Percentiles rank a stretch among this genome's conserved stretches.
phyloP scores from a whole-genome alignment of 2,797 vertebrate species.

The Sebastes itinus region DNA sequence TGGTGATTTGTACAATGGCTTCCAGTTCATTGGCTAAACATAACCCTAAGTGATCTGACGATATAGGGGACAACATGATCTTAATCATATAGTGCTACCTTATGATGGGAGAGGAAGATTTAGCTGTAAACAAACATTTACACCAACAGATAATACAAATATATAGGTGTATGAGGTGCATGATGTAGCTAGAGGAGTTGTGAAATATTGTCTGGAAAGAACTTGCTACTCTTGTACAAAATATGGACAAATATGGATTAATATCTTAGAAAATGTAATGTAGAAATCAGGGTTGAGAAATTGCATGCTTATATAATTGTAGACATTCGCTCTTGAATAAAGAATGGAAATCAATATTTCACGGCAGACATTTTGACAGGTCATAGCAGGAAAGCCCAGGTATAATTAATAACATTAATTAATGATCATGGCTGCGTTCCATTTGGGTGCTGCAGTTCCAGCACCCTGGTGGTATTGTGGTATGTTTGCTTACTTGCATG shows the following conservation, averaged over 20 bases:
- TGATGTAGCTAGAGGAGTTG: neutral
- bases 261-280: neutral
- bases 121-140: neutral
- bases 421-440: conserved; percentile 9
- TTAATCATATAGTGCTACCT: neutral
- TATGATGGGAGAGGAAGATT: neutral
- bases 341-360: conserved; percentile 17
- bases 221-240: neutral
- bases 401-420: conserved; percentile 33
- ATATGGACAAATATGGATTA: neutral
- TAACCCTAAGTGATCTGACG: neutral
- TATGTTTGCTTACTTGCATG: neutral
- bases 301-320: neutral
- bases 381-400: neutral
- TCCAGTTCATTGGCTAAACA: conserved; percentile 11
- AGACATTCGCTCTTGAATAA: neutral
- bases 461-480: neutral
- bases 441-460: neutral
- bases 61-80: neutral
- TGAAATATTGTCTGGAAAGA: neutral
- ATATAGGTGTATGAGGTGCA: neutral
- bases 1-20: conserved; percentile 27
- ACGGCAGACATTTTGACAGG: conserved; percentile 2
- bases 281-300: neutral
- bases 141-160: neutral